Evolutionary conservation across 2,888 invertebrate genomes (phyloP).

Genomic region (Drosophila pegasa): DNA sequence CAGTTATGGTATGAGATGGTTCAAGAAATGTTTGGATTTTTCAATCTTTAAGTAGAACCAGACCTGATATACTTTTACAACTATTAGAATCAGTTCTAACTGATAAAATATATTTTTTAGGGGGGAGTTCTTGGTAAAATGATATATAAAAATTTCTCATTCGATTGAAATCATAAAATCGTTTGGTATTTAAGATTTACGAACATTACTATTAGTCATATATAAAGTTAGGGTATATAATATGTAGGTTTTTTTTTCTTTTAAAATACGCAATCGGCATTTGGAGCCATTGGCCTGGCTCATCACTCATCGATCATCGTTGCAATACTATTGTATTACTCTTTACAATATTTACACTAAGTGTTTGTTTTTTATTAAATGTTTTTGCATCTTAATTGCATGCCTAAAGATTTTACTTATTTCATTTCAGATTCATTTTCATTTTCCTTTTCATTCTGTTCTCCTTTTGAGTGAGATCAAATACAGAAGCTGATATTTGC

Average conservation of each 20-base stretch:
- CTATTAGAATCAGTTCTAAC: conserved; percentile 22
- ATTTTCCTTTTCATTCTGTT: conserved; percentile 30
- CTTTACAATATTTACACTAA: conserved; percentile 82
- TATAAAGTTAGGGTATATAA: conserved; percentile 48
- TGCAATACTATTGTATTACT: conserved; percentile 66
- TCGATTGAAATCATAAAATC: conserved; percentile 5
- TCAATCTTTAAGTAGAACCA: conserved; percentile 58
- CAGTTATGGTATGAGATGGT: conserved; percentile 17
- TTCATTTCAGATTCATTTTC: conserved; percentile 26
- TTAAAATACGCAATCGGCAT: conserved; percentile 72
- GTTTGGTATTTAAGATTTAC: conserved; percentile 27
- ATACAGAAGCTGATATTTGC: conserved; percentile 75
- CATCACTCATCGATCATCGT: conserved; percentile 21
- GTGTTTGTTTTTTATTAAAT: conserved; percentile 58
- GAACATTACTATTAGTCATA: conserved; percentile 46
- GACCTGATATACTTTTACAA: conserved; percentile 38
- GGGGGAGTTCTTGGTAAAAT: not conserved
- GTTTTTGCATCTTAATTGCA: conserved; percentile 42
- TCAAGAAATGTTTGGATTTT: conserved; percentile 1
- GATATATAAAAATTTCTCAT: conserved; percentile 1
- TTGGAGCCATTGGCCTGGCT: conserved; percentile 16
- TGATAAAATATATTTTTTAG: conserved; percentile 2
- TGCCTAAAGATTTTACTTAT: conserved; percentile 47
- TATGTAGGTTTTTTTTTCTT: conserved; percentile 45
- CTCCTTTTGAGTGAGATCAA: conserved; percentile 68